Base-by-base conservation (phyloP, 2,888 invertebrate species). In the Lithophane leautieri region DNA sequence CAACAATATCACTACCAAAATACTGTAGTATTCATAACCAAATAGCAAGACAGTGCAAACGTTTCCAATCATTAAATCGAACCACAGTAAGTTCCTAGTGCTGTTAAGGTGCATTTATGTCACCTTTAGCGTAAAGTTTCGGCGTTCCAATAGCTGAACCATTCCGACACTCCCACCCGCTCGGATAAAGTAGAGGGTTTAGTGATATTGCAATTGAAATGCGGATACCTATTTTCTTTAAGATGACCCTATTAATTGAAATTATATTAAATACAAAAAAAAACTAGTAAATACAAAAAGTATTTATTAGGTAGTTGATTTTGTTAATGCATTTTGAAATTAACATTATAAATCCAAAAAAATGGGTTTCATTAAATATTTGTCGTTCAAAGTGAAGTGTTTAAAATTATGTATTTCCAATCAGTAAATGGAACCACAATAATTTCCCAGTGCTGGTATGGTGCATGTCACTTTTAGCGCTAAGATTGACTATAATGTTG, bases 91-190 rank as follows among this genome's bases (percentile, higher is more conserved):
- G 89, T 82, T 88, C 77, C 82, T 70, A 81, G 82, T 77, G 73
- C 84, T 76, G 82, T 88, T 88, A 87, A 89, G 90, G 89, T 89
- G 90, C 89, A 90, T 86, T 50, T 50, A 89, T 91, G 90, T 91
- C 91, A 91, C 90, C 90, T 89, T 89, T 88, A 89, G 88, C 86
- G 86, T 78, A 85, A 90, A 91, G 90, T 90, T 90, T 73, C 56
- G 61, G 73, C 52, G 70, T 83, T 74, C 77, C 86, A 78, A 83
- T 79, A 84, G 80, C 77, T 82, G 74, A 80, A 76, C 72, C 78
- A 71, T 77, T 71, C 70, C 70, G 63, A 56, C 72, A 58, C 44
- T 4, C 19, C 42, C 44, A 56, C 47, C 19, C 52, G 14, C 65
- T 63, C 67, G 28, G 44, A 11, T 82, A 79, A 79, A 66, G 72